phyloP scores from a whole-genome alignment of 2,888 invertebrate genomes.

The Rhodophaea formosa region DNA sequence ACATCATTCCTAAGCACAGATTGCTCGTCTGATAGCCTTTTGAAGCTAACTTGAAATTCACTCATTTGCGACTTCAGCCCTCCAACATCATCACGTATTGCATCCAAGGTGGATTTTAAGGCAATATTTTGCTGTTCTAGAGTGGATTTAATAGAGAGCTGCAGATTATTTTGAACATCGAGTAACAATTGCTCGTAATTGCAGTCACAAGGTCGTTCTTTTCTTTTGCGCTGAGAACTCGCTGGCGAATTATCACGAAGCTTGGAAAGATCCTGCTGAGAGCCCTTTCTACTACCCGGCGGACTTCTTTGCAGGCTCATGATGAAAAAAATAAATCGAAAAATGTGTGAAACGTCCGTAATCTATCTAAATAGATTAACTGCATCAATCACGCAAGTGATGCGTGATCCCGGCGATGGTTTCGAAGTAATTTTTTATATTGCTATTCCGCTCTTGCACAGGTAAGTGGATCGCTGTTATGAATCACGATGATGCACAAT shows the following conservation, averaged over 20 bases:
- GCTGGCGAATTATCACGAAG: not conserved
- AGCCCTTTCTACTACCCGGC: not conserved
- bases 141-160: not conserved
- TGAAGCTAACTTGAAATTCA: not conserved
- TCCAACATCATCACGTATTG: not conserved
- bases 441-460: no score
- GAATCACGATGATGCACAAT: no score
- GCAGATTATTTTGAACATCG: slow-evolving; percentile 7
- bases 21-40: not conserved
- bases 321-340: no score
- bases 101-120: not conserved
- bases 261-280: slow-evolving; percentile 3
- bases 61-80: not conserved
- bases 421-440: no score
- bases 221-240: not conserved
- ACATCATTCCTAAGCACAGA: not conserved
- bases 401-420: no score
- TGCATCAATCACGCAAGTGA: no score
- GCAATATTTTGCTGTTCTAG: no score
- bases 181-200: not conserved
- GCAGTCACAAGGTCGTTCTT: slow-evolving; percentile 12
- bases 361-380: no score
- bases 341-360: no score
- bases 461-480: no score
- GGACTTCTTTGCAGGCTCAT: not conserved